Base-by-base conservation (phyloP, 2,888 invertebrate species). In the Andrena fulva region DNA sequence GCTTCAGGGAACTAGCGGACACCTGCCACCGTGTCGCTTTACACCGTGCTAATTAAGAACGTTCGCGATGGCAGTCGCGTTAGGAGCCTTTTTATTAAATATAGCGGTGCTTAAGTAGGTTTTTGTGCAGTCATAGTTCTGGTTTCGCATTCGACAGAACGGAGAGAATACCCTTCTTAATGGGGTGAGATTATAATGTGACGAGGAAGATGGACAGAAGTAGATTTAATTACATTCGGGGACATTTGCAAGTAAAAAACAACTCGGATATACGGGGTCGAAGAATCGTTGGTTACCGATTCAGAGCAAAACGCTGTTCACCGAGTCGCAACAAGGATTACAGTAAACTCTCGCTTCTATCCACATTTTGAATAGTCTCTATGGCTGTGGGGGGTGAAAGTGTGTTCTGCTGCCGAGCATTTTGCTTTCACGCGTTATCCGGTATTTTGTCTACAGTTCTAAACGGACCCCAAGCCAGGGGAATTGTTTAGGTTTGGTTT, bases 401-500 rank as follows among this genome's bases (percentile, higher is more conserved):
- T 20, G 16, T 60, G 20, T 12, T 0, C n/a, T 42, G 20, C 12
- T 16, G 24, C 12, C 12, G 1, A 5, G 10, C 10, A 50, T 42
- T 29, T 54, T 42, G 35, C 31, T 54, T 42, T n/a, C 16, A 2
- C 6, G 2, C 24, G 29, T 2, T 8, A 24, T 24, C 20, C 52
- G 10, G n/a, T 42, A 29, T 75, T 67, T 29, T 50, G 33, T 67
- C 0, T 8, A 31, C 29, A n/a, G 71, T 16, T 7, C 27, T 56
- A 35, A 63, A 63, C 29, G 27, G 10, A 79, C 62, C 42, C 33
- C 29, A 29, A 27, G 24, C 10, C 54, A n/a, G 16, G 24, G 1
- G 64, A 52, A 62, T 69, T 71, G 64, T 79, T 85, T 81, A 82
- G 68, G 33, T 82, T 66, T 67, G 8, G n/a, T 56, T 56, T 70